Conservation (phyloP, 1,140 invertebrate genomes). For the Drosophila mojavensis region DNA sequence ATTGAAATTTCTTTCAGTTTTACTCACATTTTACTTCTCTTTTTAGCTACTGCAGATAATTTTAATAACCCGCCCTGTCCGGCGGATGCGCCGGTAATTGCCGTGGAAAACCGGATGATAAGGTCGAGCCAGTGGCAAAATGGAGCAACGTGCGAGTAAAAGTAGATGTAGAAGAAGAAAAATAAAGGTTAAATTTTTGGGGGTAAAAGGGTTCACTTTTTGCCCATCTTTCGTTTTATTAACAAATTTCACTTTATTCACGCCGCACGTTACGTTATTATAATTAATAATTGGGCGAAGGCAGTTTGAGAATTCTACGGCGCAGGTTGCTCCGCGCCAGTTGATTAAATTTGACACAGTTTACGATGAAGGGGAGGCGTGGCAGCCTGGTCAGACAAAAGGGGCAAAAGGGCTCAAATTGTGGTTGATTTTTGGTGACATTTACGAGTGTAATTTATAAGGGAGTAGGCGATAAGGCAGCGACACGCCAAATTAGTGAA, state of each 20-base stretch:
- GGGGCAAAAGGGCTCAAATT: conserved; percentile 57
- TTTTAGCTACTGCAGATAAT: conserved; percentile 46
- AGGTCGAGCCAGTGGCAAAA: conserved; percentile 22
- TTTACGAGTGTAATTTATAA: conserved; percentile 49
- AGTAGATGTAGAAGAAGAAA: background rate
- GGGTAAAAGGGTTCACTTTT: conserved; percentile 62
- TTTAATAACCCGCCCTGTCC: conserved; percentile 68
- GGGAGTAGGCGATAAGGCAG: conserved; percentile 6
- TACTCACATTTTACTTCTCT: conserved; percentile 20
- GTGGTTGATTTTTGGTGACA: conserved; percentile 62
- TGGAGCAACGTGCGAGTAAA: conserved; percentile 1
- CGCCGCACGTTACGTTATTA: conserved; percentile 74
- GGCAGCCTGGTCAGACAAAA: background rate
- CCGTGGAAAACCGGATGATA: conserved; percentile 64
- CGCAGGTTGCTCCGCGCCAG: conserved; percentile 57
- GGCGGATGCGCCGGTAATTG: conserved; percentile 77
- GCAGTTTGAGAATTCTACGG: conserved; percentile 28
- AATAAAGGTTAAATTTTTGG: conserved; percentile 11
- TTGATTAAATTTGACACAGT: conserved; percentile 80
- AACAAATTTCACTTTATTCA: conserved; percentile 79
- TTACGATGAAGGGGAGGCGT: conserved; percentile 35
- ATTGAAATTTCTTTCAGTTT: conserved; percentile 66
- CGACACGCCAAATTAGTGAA: background rate
- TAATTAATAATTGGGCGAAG: conserved; percentile 69
- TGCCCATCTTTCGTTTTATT: conserved; percentile 63